Conservation (phyloP, 2,888 invertebrate genomes). For the Drosophila trichaetosa region DNA sequence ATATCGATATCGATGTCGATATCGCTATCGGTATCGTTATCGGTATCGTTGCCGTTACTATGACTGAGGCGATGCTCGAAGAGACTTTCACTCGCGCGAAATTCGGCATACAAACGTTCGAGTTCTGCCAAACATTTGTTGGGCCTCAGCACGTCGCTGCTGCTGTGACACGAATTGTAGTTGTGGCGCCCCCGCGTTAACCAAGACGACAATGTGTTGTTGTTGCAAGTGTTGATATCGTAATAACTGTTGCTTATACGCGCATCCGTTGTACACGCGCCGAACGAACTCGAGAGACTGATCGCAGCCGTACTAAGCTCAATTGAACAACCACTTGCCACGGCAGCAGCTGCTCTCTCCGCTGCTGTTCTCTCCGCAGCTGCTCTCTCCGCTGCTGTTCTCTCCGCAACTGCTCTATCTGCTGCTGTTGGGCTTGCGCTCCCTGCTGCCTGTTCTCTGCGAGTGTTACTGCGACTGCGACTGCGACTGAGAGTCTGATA, state of each 20-base stretch:
- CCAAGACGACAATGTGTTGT: conserved; percentile 52
- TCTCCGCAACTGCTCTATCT: conserved; percentile 13
- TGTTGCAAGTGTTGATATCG: conserved; percentile 32
- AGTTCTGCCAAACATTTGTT: conserved; percentile 83
- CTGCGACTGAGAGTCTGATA: conserved; percentile 32
- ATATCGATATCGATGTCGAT: conserved; percentile 32
- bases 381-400: conserved; percentile 13
- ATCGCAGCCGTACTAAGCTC: conserved; percentile 60
- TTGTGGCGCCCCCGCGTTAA: conserved; percentile 50
- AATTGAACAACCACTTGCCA: conserved; percentile 27
- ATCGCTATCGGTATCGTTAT: conserved; percentile 38
- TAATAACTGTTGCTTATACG: conserved; percentile 14
- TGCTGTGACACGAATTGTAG: conserved; percentile 40
- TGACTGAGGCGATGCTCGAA: conserved; percentile 60
- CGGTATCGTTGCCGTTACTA: conserved; percentile 36
- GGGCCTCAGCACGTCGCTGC: conserved; percentile 69
- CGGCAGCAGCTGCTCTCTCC: conserved; percentile 19
- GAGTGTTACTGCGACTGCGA: conserved; percentile 16
- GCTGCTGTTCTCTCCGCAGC: conserved; percentile 6
- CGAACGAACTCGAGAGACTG: conserved; percentile 82
- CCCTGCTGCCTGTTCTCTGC: conserved; percentile 16
- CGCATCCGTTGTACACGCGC: conserved; percentile 66
- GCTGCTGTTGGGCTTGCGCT: conserved; percentile 13
- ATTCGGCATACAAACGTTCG: conserved; percentile 83
- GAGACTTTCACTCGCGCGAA: conserved; percentile 83